These are phyloP conservation scores for Rhineura floridana DNA, from an alignment of 2,113 vertebrate genomes.

Conservation along the genomic window DNA sequence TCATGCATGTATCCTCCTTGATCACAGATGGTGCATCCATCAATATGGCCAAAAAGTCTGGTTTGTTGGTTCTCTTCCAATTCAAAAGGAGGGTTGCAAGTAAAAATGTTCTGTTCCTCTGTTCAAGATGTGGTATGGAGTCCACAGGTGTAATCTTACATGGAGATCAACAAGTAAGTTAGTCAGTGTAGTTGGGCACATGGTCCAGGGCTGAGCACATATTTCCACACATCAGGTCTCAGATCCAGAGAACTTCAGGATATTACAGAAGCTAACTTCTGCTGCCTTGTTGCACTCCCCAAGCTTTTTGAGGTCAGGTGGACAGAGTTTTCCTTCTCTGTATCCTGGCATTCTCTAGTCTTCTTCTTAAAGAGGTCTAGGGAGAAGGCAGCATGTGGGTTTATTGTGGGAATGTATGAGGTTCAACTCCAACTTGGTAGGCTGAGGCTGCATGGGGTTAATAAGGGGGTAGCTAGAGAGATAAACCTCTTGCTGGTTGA, in stretches of 20 bases:
- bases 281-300: too few relatives aligned
- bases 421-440: too few relatives aligned
- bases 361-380: neutral
- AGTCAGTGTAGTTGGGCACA: neutral
- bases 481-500: too few relatives aligned
- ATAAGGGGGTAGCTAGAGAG: too few relatives aligned
- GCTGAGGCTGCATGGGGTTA: too few relatives aligned
- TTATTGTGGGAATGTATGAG: too few relatives aligned
- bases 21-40: neutral
- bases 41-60: neutral
- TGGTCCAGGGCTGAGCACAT: neutral
- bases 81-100: neutral
- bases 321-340: too few relatives aligned
- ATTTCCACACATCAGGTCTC: neutral
- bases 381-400: neutral
- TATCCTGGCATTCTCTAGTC: too few relatives aligned
- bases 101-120: neutral
- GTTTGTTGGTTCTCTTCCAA: neutral
- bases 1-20: neutral
- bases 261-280: neutral
- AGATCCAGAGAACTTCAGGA: neutral
- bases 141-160: neutral
- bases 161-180: too few relatives aligned
- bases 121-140: neutral
- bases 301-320: too few relatives aligned